Percentiles rank a stretch among this genome's conserved stretches.
Evolutionary conservation across 2,797 vertebrate species (phyloP).

Genomic region (Artibeus lituratus): DNA sequence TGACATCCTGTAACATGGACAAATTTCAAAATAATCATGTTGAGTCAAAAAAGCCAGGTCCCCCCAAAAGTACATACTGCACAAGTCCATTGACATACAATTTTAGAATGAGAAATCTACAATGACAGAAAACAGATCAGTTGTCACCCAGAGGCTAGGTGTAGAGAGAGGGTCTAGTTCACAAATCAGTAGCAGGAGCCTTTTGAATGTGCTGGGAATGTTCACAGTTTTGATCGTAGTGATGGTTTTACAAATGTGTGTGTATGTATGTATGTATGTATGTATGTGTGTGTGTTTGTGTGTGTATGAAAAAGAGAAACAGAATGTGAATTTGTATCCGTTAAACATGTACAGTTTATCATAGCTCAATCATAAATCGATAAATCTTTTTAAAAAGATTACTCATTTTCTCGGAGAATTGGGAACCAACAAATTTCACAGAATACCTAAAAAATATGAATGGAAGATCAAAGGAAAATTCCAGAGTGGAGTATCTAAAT

Average conservation of each 20-base stretch:
- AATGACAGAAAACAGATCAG: neutral
- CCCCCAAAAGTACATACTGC: too few species aligned
- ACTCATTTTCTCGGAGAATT: neutral
- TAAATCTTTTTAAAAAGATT: neutral
- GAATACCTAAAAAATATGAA: neutral
- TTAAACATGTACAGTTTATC: neutral
- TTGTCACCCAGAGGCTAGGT: neutral
- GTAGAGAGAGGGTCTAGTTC: fast-evolving
- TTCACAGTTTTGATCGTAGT: neutral
- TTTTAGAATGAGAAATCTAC: too few species aligned
- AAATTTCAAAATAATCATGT: too few species aligned
- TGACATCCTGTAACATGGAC: too few species aligned
- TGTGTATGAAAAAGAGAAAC: neutral
- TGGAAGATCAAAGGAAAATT: neutral
- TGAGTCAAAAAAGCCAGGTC: too few species aligned
- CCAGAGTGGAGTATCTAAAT: neutral
- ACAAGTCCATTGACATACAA: too few species aligned
- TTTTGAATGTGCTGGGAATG: neutral
- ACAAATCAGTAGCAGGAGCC: neutral
- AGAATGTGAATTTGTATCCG: neutral
- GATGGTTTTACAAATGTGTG: neutral
- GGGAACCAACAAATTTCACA: neutral
- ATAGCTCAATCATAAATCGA: neutral
- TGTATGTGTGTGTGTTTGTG: neutral
- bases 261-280: too few species aligned